phyloP scores from a whole-genome alignment of 2,888 invertebrate species.

The Clivina fossor region DNA sequence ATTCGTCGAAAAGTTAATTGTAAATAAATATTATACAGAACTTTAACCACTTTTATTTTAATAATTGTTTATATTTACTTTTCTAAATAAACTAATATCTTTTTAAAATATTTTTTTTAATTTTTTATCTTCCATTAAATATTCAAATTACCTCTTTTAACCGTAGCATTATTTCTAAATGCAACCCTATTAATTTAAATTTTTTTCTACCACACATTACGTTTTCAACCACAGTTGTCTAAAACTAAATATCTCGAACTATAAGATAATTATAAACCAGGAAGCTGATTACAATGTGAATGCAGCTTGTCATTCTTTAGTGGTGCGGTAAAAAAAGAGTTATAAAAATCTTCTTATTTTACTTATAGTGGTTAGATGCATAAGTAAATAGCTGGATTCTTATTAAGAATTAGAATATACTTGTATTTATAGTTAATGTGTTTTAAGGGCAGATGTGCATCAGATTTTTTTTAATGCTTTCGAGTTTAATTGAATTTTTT shows the following conservation, averaged over 20 bases:
- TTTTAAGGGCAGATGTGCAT: background rate
- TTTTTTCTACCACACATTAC: background rate
- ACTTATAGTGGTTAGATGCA: background rate
- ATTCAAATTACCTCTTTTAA: background rate
- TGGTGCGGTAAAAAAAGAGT: background rate
- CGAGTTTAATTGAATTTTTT: constrained; percentile 26
- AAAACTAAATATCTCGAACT: too few relatives aligned
- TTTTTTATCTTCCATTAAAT: background rate
- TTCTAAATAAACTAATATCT: too few relatives aligned
- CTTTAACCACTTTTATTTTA: too few relatives aligned
- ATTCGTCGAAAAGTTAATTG: too few relatives aligned
- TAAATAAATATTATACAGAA: too few relatives aligned
- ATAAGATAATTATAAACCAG: background rate
- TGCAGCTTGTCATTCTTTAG: constrained; percentile 5
- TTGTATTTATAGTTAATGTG: too few relatives aligned
- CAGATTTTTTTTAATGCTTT: background rate
- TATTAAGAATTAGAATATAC: too few relatives aligned
- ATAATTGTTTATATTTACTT: too few relatives aligned
- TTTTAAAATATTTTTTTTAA: background rate
- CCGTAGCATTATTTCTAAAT: background rate
- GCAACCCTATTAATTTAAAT: background rate
- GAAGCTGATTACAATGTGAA: background rate
- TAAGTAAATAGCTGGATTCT: constrained; percentile 2
- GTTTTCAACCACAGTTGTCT: too few relatives aligned
- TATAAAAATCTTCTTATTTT: background rate